These are phyloP conservation scores for Pachycephus smyrnensis DNA, from an alignment of 2,888 invertebrate genomes.

Conservation along the genomic window DNA sequence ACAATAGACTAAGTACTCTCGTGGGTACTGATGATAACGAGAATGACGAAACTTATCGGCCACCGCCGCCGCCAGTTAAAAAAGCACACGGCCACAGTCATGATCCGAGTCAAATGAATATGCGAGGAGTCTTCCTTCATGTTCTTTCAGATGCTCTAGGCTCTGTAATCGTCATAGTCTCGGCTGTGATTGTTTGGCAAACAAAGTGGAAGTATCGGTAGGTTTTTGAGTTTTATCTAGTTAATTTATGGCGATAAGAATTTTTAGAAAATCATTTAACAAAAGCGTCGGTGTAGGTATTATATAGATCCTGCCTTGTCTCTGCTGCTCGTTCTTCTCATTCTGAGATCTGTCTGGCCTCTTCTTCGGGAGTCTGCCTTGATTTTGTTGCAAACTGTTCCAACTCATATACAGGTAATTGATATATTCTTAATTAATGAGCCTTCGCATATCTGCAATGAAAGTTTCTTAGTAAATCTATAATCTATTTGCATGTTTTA, in stretches of 20 bases:
- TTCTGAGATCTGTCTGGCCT: slow-evolving; percentile 92
- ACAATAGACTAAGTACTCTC: slow-evolving; percentile 72
- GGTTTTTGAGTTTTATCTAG: slow-evolving; percentile 5
- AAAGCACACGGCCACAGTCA: slow-evolving; percentile 70
- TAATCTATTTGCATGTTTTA: slow-evolving; percentile 8
- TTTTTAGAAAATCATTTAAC: slow-evolving; percentile 1
- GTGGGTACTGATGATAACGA: slow-evolving; percentile 80
- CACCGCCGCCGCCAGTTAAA: slow-evolving; percentile 57
- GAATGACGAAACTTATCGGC: slow-evolving; percentile 74
- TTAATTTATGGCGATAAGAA: slow-evolving; percentile 9
- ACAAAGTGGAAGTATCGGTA: slow-evolving; percentile 82
- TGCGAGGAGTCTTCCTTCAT: slow-evolving; percentile 99
- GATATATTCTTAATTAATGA: slow-evolving; percentile 40
- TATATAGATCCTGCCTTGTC: slow-evolving; percentile 97
- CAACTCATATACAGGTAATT: slow-evolving; percentile 89
- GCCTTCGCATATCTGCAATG: not conserved
- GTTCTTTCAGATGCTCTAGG: slow-evolving; percentile 97
- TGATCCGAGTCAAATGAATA: slow-evolving; percentile 91
- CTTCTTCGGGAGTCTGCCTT: slow-evolving; percentile 92
- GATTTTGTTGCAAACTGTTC: slow-evolving; percentile 97
- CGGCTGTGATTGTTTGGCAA: slow-evolving; percentile 83
- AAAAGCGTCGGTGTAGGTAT: slow-evolving; percentile 63
- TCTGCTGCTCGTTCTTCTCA: slow-evolving; percentile 87
- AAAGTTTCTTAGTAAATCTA: slow-evolving; percentile 14
- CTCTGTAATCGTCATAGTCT: slow-evolving; percentile 90